These are phyloP conservation scores for Nyctereutes procyonoides DNA, from an alignment of 2,113 vertebrate species.

Conservation along the genomic window DNA sequence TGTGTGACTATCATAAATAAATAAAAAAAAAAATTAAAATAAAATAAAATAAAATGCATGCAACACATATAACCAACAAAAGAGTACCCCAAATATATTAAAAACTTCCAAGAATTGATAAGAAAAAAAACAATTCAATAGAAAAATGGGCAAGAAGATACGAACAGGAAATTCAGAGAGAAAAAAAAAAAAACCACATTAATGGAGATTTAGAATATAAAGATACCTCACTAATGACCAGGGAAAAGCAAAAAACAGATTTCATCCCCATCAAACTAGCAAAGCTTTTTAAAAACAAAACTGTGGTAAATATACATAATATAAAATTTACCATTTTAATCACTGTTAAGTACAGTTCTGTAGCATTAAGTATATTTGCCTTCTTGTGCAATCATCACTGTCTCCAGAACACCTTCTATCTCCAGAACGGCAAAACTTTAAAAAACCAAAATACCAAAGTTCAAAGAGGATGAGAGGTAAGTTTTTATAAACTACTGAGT, in stretches of 20 bases:
- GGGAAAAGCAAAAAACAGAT: slow-evolving; percentile 21
- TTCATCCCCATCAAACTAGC: background rate
- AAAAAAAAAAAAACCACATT: too few relatives aligned
- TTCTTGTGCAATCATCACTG: background rate
- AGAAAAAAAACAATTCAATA: slow-evolving; percentile 15
- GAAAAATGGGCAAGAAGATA: slow-evolving; percentile 8
- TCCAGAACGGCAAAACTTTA: background rate
- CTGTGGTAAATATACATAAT: background rate
- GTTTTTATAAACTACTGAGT: background rate
- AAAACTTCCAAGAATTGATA: background rate
- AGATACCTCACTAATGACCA: background rate
- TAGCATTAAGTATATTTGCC: background rate
- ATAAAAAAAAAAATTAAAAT: too few relatives aligned
- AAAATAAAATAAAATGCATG: too few relatives aligned
- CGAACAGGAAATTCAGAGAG: background rate
- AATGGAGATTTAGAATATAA: background rate
- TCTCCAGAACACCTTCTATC: background rate
- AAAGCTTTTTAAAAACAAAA: background rate
- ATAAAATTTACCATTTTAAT: background rate
- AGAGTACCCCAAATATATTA: background rate
- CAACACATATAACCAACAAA: background rate
- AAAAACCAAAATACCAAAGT: background rate
- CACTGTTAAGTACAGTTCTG: background rate
- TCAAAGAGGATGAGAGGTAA: background rate
- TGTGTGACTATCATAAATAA: too few relatives aligned